Conservation (phyloP, 2,888 invertebrate species). For the Loripinus fragilis region DNA sequence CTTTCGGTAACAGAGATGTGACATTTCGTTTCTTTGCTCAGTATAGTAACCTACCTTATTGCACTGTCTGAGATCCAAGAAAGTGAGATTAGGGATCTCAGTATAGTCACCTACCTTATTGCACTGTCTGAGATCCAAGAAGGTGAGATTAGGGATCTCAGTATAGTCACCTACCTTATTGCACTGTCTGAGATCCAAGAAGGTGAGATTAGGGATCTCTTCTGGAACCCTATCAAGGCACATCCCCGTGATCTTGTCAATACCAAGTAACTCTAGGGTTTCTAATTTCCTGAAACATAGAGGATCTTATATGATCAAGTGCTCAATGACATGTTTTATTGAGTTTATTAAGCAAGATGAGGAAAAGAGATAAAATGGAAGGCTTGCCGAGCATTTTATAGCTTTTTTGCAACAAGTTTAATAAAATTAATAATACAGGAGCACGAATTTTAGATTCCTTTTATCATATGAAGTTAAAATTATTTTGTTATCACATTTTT, state of each 20-base stretch:
- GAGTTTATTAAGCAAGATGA: too few species aligned
- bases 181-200: slow-evolving; percentile 67
- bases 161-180: slow-evolving; percentile 62
- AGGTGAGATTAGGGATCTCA: slow-evolving; percentile 63
- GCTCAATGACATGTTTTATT: too few species aligned
- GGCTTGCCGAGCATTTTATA: too few species aligned
- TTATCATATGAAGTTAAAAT: too few species aligned
- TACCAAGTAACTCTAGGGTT: slow-evolving; percentile 62
- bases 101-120: slow-evolving; percentile 58
- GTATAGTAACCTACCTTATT: slow-evolving; percentile 58
- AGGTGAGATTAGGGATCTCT: slow-evolving; percentile 63
- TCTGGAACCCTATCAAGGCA: slow-evolving; percentile 65
- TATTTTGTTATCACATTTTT: too few species aligned
- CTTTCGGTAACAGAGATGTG: slow-evolving; percentile 42
- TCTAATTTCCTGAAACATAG: slow-evolving; percentile 51
- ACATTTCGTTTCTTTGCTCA: too few species aligned
- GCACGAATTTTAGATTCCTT: too few species aligned
- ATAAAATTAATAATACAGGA: too few species aligned
- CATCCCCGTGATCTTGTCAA: slow-evolving; percentile 63
- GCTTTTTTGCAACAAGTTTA: too few species aligned
- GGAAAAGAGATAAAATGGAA: too few species aligned
- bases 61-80: slow-evolving; percentile 67
- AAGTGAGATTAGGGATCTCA: slow-evolving; percentile 63
- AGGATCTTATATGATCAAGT: too few species aligned
- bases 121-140: slow-evolving; percentile 67